phyloP scores from a whole-genome alignment of 2,797 vertebrate species.

The Rhynchotus rufescens region DNA sequence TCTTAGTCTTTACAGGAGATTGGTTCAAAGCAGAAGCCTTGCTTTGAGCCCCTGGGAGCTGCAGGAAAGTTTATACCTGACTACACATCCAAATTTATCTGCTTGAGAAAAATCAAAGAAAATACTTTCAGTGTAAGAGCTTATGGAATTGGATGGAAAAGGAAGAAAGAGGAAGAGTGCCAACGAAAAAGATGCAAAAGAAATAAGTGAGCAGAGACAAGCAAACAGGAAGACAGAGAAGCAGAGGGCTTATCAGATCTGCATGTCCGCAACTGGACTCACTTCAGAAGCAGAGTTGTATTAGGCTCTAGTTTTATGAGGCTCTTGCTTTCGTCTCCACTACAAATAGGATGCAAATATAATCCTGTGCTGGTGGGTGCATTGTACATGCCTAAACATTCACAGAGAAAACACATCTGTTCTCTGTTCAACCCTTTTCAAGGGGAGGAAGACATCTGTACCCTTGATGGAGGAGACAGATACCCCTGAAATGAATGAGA shows the following conservation, averaged over 20 bases:
- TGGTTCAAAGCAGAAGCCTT: background rate
- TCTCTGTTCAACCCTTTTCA: background rate
- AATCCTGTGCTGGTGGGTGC: background rate
- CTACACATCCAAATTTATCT: background rate
- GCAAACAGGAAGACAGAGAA: background rate
- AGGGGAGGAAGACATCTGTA: background rate
- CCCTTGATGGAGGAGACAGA: background rate
- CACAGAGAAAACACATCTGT: background rate
- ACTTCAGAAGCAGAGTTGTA: background rate
- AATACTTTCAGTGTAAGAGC: background rate
- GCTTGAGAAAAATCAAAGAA: background rate
- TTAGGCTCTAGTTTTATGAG: background rate
- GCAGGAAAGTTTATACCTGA: background rate
- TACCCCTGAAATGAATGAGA: background rate
- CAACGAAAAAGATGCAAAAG: background rate
- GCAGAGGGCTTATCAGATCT: background rate
- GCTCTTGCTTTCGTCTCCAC: background rate
- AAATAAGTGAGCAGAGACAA: background rate
- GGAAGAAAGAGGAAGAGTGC: background rate
- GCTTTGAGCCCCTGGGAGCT: background rate
- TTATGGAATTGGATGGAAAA: background rate
- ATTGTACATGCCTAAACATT: background rate
- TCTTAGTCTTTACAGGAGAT: background rate
- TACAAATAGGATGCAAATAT: background rate
- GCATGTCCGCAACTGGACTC: background rate